Percentiles rank a stretch among this genome's conserved stretches.
Evolutionary conservation across 2,113 vertebrate species (phyloP).

Genomic region (Grallaria varia): DNA sequence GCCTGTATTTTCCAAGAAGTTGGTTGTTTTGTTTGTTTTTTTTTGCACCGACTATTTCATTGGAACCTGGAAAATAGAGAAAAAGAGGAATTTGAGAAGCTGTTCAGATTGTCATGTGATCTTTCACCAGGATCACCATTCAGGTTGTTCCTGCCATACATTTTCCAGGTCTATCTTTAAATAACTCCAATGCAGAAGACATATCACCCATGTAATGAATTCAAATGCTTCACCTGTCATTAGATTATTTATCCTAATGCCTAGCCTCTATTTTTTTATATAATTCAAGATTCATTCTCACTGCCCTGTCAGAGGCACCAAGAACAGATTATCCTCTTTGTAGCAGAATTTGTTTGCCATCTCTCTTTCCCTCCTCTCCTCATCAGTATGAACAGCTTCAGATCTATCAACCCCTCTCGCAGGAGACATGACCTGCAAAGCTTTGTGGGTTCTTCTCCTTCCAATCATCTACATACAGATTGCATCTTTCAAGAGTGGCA

Average conservation of each 20-base stretch:
- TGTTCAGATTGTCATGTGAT: rapidly evolving
- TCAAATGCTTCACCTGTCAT: neutral
- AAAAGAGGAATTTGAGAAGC: neutral
- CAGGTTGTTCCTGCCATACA: neutral
- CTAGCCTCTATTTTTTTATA: neutral
- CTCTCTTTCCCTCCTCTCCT: neutral
- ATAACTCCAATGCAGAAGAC: neutral
- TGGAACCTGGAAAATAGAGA: neutral
- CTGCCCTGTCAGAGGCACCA: neutral
- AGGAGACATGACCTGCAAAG: neutral
- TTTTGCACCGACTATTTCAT: neutral
- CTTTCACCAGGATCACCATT: neutral
- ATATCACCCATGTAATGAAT: neutral
- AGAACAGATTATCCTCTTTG: neutral
- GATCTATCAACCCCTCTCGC: neutral
- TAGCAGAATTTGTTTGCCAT: neutral
- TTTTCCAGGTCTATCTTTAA: neutral
- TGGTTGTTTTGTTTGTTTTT: neutral
- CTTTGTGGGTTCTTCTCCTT: neutral
- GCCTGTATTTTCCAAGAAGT: neutral
- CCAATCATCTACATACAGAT: neutral
- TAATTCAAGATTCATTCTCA: neutral
- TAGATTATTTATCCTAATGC: neutral
- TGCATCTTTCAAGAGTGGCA: neutral
- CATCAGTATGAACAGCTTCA: neutral